These are phyloP conservation scores for Thripadectes ignobilis DNA, from an alignment of 2,797 vertebrate species.

Conservation along the genomic window DNA sequence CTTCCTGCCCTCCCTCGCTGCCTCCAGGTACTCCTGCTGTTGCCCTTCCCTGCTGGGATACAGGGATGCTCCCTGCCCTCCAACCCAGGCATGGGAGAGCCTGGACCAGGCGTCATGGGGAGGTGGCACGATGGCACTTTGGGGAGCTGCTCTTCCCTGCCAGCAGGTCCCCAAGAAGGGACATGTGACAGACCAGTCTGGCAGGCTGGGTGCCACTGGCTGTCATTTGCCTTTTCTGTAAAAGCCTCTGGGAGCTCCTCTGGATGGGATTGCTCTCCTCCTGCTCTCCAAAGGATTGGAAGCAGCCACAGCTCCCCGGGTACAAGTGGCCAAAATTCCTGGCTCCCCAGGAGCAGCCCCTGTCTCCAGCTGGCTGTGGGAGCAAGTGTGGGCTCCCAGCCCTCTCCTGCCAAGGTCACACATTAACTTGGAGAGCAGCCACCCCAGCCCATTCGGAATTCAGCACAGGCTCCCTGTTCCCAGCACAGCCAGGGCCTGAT, in stretches of 20 bases:
- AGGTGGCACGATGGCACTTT: neutral
- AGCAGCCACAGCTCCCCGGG: neutral
- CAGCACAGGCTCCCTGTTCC: neutral
- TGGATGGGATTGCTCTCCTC: neutral
- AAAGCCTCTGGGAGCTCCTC: neutral
- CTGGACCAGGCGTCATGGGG: neutral
- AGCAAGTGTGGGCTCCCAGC: neutral
- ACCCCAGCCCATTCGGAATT: neutral
- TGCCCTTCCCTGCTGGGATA: neutral
- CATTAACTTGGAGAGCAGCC: slow-evolving; percentile 14
- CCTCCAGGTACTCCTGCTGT: neutral
- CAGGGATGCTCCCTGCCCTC: neutral
- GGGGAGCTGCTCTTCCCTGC: neutral
- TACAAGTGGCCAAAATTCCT: neutral
- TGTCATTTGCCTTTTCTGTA: neutral
- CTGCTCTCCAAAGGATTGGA: accelerated
- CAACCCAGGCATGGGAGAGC: neutral
- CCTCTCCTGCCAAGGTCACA: slow-evolving; percentile 26
- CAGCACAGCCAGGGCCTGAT: neutral
- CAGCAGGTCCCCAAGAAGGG: neutral
- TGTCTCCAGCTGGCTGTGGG: neutral
- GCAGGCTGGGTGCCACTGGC: neutral
- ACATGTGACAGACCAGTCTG: neutral
- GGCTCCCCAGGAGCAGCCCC: neutral
- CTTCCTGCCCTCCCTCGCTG: neutral